Evolutionary conservation across 2,797 vertebrate species (phyloP).

Genomic region (Anniella stebbinsi): DNA sequence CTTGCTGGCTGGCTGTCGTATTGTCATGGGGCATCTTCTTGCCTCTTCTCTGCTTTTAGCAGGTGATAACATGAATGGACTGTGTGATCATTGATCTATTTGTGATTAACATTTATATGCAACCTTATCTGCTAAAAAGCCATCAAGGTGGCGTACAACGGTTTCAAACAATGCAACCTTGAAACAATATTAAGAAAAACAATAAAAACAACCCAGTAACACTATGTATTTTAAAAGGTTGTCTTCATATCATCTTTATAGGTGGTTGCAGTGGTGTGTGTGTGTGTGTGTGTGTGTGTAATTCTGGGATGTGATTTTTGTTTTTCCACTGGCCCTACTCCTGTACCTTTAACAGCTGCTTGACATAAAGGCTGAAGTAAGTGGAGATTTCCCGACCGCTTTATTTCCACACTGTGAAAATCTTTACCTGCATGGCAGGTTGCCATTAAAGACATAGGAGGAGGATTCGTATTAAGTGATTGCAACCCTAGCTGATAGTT

Average conservation of each 20-base stretch:
- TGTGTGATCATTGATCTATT: not conserved
- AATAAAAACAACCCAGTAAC: too few relatives aligned
- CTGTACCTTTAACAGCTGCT: not conserved
- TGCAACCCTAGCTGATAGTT: not conserved
- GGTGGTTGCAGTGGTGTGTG: too few relatives aligned
- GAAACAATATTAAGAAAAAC: not conserved
- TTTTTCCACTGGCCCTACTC: not conserved
- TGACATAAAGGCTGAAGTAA: not conserved
- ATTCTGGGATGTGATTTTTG: conserved; percentile 7
- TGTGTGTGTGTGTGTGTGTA: not conserved
- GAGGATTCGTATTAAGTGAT: not conserved
- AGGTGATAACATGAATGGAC: not conserved
- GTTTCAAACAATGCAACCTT: too few relatives aligned
- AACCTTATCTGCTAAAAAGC: too few relatives aligned
- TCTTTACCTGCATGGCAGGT: conserved; percentile 4
- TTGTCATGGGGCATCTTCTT: not conserved
- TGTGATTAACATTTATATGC: too few relatives aligned
- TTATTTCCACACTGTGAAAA: conserved; percentile 12
- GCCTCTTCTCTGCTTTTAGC: not conserved
- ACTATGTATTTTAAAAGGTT: not conserved
- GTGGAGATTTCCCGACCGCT: not conserved
- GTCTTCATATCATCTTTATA: not conserved
- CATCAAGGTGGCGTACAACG: too few relatives aligned
- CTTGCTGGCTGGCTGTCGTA: not conserved
- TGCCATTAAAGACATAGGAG: conserved; percentile 12